These are phyloP conservation scores for Parnassius orleans DNA, from an alignment of 2,888 invertebrate genomes.

Conservation along the genomic window DNA sequence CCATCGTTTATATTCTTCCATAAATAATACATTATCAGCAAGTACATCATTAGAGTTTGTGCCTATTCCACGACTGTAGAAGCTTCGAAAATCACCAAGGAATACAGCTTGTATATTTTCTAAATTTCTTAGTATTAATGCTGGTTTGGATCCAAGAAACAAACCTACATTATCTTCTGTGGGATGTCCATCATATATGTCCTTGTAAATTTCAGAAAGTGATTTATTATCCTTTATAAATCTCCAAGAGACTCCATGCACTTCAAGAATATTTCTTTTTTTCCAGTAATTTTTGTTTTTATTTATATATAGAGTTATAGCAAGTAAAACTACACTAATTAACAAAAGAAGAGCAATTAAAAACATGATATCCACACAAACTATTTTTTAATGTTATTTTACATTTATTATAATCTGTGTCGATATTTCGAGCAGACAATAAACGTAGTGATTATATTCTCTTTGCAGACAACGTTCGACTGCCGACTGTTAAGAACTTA, in stretches of 20 bases:
- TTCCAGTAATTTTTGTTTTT: conserved; percentile 52
- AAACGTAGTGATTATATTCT: no score
- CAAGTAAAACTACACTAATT: conserved; percentile 35
- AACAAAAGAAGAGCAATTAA: conserved; percentile 31
- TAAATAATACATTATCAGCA: conserved; percentile 54
- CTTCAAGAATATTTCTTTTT: conserved; percentile 48
- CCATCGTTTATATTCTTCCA: conserved; percentile 56
- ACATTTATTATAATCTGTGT: no score
- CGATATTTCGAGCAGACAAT: no score
- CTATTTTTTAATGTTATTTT: no score
- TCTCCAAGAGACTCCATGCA: conserved; percentile 39
- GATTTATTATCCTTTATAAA: conserved; percentile 49
- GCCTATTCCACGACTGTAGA: conserved; percentile 50
- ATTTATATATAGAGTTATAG: conserved; percentile 26
- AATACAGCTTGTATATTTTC: conserved; percentile 55
- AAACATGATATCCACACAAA: conserved; percentile 27
- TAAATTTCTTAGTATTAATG: conserved; percentile 49
- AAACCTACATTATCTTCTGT: conserved; percentile 46
- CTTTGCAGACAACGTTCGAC: background rate
- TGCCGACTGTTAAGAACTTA: background rate
- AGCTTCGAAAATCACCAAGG: conserved; percentile 53
- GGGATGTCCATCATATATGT: conserved; percentile 47
- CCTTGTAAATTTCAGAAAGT: conserved; percentile 49
- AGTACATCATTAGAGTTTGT: conserved; percentile 50
- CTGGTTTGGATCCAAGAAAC: conserved; percentile 43